phyloP scores from a whole-genome alignment of 2,113 vertebrate species.

The Zosterops borbonicus region DNA sequence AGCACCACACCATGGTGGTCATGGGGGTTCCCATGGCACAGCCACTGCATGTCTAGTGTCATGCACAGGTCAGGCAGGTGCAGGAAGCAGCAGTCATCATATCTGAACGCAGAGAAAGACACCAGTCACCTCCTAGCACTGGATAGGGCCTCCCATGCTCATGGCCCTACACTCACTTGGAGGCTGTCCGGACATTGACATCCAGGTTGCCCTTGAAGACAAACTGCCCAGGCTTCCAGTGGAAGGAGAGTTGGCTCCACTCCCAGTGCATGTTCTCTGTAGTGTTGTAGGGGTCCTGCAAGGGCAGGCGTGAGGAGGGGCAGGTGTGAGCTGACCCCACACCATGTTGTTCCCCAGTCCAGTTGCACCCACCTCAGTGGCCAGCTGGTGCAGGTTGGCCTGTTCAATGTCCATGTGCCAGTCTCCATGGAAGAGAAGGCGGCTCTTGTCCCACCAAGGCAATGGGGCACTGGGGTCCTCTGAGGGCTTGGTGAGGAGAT shows the following conservation, averaged over 20 bases:
- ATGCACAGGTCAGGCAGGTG: slow-evolving; percentile 93
- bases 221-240: slow-evolving; percentile 93
- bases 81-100: slow-evolving; percentile 97
- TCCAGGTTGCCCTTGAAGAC: slow-evolving; percentile 93
- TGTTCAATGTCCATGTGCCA: slow-evolving; percentile 96
- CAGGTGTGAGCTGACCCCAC: not conserved
- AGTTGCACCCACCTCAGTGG: slow-evolving; percentile 84
- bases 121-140: not conserved
- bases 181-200: slow-evolving; percentile 94
- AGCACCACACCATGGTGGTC: slow-evolving; percentile 91
- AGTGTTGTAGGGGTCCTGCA: slow-evolving; percentile 96
- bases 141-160: not conserved
- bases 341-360: fast-evolving
- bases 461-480: slow-evolving; percentile 88
- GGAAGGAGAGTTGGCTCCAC: slow-evolving; percentile 90
- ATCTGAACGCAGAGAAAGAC: slow-evolving; percentile 73
- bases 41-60: slow-evolving; percentile 93
- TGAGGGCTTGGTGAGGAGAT: slow-evolving; percentile 93
- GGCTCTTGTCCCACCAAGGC: slow-evolving; percentile 98
- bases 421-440: slow-evolving; percentile 88
- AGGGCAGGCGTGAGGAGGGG: not conserved
- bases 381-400: slow-evolving; percentile 94
- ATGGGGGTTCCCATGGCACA: slow-evolving; percentile 94
- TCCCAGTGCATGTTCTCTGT: slow-evolving; percentile 99
- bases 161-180: slow-evolving; percentile 83